Base-by-base conservation (phyloP, 2,888 invertebrate species). In the Lycophotia porphyrea region DNA sequence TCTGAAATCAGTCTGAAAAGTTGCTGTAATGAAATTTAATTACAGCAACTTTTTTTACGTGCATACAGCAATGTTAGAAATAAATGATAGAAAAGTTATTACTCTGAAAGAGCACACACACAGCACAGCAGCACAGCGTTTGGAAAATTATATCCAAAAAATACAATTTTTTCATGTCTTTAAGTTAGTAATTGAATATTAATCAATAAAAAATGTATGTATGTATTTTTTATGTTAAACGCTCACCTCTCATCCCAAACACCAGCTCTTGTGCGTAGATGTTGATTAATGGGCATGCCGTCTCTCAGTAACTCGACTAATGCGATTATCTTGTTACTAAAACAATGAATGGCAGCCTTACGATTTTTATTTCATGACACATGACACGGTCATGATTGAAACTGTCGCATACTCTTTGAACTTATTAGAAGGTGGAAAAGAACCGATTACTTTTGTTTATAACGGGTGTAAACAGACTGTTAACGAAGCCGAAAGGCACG, bases 311-410 rank as follows among this genome's bases (percentile, higher is more conserved):
- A 91, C 91, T 91, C 91, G 89, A 89, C 92, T 95, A 95, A 95
- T 95, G 95, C 94, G 93, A 93, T 95, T 94, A 94, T 93, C 95
- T 94, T 95, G 95, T 95, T 91, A 88, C 91, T 87, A 90, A 94
- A 94, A 94, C 94, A 95, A 93, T 93, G 93, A 83, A 69, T 84
- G 83, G 63, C 52, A 71, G 69, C 44, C 81, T 81, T 80, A 81
- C 80, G 86, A 89, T 92, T 92, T 92, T 92, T 91, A 91, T 91
- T 74, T 92, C 71, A 80, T 75, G 73, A 77, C 72, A 81, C 58
- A 69, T 27, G 68, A 58, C 58, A 66, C 34, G 71, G 27, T 66
- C 31, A 34, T 78, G 44, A 58, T 58, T n/a, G 27, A 34, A 63
- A 67, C 5, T n/a, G 80, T 55, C 52, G 24, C 52, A 39, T 58